Evolutionary conservation across 2,797 vertebrate species (phyloP).

Genomic region (Pseudocheirus occidentalis): DNA sequence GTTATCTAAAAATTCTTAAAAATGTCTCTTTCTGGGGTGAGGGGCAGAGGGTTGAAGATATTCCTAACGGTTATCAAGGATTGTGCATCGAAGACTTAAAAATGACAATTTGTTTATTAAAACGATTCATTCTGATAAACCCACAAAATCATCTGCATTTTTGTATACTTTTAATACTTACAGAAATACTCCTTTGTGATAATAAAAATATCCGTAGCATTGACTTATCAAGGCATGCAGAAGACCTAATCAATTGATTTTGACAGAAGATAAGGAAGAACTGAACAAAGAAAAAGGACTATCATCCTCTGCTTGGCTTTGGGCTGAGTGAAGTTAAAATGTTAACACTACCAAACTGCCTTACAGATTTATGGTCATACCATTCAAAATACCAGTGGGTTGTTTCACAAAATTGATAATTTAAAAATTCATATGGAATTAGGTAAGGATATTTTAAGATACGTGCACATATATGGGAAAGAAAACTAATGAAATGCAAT

Average conservation of each 20-base stretch:
- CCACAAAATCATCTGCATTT: background rate
- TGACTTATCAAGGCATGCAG: background rate
- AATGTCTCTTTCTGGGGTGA: background rate
- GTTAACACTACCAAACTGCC: background rate
- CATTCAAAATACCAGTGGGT: background rate
- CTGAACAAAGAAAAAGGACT: background rate
- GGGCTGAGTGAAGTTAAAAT: background rate
- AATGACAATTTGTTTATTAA: background rate
- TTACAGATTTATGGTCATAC: background rate
- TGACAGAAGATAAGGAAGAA: background rate
- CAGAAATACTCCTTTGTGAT: background rate
- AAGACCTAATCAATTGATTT: background rate
- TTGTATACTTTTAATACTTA: background rate
- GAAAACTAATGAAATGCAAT: background rate
- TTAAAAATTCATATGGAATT: background rate
- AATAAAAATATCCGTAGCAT: background rate
- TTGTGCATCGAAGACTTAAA: background rate
- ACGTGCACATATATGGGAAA: background rate
- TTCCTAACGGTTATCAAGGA: background rate
- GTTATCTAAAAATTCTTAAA: background rate
- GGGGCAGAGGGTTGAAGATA: background rate
- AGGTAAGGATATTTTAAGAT: background rate
- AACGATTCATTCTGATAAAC: background rate
- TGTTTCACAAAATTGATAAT: background rate
- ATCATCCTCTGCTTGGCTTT: background rate